Evolutionary conservation across 2,113 vertebrate species (phyloP).

Genomic region (Bubo scandiacus): DNA sequence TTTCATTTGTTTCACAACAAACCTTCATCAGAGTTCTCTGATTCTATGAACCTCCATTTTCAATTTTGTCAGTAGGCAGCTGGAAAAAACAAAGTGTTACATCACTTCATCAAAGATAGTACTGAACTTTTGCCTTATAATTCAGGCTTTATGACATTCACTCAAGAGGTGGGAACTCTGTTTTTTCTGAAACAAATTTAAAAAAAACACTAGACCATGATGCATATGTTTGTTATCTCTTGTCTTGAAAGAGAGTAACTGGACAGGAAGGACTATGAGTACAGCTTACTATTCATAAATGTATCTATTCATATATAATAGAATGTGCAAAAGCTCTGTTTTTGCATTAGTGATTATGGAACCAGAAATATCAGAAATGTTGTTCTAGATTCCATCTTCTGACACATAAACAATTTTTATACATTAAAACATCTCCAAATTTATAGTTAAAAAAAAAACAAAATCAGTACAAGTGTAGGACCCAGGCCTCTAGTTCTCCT

Average conservation of each 20-base stretch:
- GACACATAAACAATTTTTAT: background rate
- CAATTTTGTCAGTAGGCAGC: background rate
- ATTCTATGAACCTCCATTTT: background rate
- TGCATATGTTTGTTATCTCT: background rate
- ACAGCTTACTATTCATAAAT: background rate
- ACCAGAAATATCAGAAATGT: background rate
- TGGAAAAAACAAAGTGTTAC: background rate
- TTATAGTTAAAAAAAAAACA: background rate
- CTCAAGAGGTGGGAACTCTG: background rate
- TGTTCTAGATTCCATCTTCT: background rate
- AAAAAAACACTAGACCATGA: background rate
- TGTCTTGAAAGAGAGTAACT: background rate
- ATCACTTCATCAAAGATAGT: background rate
- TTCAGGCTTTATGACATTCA: background rate
- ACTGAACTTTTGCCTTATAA: background rate
- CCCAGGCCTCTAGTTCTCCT: background rate
- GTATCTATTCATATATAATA: background rate
- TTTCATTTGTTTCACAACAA: background rate
- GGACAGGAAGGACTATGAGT: background rate
- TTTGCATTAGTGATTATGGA: background rate
- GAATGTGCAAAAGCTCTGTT: background rate
- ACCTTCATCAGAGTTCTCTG: background rate
- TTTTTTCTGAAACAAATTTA: background rate
- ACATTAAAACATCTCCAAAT: background rate
- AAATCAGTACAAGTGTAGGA: background rate